Evolutionary conservation across 2,888 invertebrate species (phyloP), one percentile per base, ranked within the genome.

Genomic region (Cephus spinipes): DNA sequence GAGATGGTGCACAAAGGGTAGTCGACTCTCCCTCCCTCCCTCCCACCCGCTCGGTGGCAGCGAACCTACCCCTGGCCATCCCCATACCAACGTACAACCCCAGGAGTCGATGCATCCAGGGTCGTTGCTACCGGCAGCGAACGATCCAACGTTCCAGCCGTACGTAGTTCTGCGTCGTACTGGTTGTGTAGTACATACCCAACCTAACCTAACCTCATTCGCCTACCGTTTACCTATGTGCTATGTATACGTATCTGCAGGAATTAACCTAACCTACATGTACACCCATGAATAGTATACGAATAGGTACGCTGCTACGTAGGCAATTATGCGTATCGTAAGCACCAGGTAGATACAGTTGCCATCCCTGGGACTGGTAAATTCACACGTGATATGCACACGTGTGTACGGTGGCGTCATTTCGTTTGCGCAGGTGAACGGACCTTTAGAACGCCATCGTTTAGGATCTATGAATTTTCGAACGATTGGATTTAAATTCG

Each of bases 31-130:
- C 31, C 12, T 36, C 15, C 35, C 15, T 40, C 40, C 40, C 23
- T 40, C 15, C 55, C 12, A 0, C 12, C 2, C 23, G 74, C 32
- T 69, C 77, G 68, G 71, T 73, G 68, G 35, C 75, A 82, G 84
- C 83, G 83, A 82, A 83, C 83, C 84, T 82, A 81, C 79, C 81
- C 76, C 77, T 32, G 71, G 83, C 86, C 85, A 87, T 36, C 88
- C 88, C 88, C 55, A 88, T 85, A 84, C 88, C 85, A 83, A 85
- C 88, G 87, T 86, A 88, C 89, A 88, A 89, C 89, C 90, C 91
- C 90, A 90, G 90, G 90, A 91, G 91, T 90, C 90, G 90, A 91
- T 91, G 91, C 90, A 91, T 91, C 90, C 91, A 90, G 91, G 91
- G 90, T 91, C 91, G 91, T 91, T 91, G 91, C 91, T 91, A 91